Conservation (phyloP, 2,113 vertebrate species). For the Rhea americana region DNA sequence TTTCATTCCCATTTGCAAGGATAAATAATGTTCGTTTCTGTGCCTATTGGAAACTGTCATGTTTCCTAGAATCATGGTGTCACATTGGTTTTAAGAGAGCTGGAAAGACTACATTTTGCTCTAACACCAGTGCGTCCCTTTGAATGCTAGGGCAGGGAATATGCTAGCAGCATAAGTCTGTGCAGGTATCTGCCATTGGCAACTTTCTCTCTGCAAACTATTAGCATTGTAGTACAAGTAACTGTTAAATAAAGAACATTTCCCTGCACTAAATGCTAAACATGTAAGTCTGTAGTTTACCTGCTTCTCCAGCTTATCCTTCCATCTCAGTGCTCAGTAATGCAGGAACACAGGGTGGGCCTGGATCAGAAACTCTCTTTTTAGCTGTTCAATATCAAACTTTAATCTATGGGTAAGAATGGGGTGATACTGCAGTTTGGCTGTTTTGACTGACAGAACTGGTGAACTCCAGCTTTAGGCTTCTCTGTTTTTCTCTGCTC, state of each 20-base stretch:
- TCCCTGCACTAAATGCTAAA: not conserved
- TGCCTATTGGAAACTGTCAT: not conserved
- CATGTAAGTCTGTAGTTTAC: not conserved
- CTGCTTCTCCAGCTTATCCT: not conserved
- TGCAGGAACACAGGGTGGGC: not conserved
- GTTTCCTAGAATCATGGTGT: not conserved
- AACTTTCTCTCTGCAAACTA: not conserved
- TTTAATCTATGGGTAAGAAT: not conserved
- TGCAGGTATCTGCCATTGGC: not conserved
- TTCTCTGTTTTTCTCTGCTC: not conserved
- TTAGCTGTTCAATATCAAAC: not conserved
- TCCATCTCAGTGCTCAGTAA: not conserved
- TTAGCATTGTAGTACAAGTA: fast-evolving
- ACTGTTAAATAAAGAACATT: not conserved
- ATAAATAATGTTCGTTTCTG: not conserved
- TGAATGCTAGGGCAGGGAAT: not conserved
- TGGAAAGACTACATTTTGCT: not conserved
- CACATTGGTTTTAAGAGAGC: not conserved
- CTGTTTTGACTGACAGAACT: not conserved
- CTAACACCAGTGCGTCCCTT: not conserved
- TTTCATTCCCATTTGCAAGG: not conserved
- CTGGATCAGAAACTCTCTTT: not conserved
- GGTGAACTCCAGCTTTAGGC: not conserved
- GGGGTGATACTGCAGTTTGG: not conserved
- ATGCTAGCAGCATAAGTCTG: not conserved